A percentile compares a stretch with the other conserved stretches of the same genome.
These are phyloP conservation scores for Gila orcuttii DNA, from an alignment of 2,113 vertebrate species.

Conservation along the genomic window DNA sequence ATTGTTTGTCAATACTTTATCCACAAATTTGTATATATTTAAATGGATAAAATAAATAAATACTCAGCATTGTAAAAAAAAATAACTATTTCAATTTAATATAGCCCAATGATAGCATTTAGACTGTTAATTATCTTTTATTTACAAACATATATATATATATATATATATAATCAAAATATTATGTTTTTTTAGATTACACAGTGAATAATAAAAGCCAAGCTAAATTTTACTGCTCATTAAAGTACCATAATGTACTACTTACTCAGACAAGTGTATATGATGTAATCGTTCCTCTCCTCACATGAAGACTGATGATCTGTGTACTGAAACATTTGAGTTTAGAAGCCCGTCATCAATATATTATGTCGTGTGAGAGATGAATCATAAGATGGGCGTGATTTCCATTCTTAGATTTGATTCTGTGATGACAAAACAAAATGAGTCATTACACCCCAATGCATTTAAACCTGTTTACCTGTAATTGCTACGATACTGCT, in stretches of 20 bases:
- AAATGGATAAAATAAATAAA: too few species aligned
- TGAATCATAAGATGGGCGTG: not conserved
- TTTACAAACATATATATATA: not conserved
- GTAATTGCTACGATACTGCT: too few species aligned
- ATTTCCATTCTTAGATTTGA: not conserved
- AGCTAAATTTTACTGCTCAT: not conserved
- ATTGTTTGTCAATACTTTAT: too few species aligned
- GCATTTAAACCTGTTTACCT: not conserved
- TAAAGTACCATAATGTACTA: not conserved
- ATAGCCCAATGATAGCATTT: not conserved
- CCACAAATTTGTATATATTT: too few species aligned
- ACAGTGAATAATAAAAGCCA: not conserved
- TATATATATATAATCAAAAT: not conserved
- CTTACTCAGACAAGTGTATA: slow-evolving; percentile 30
- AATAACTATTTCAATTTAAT: not conserved
- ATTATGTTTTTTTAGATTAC: not conserved
- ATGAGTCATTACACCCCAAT: not conserved
- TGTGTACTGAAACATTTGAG: not conserved
- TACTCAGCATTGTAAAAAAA: too few species aligned
- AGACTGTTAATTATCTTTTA: not conserved
- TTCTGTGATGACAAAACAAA: not conserved
- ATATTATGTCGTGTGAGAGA: not conserved
- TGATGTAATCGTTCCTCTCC: not conserved
- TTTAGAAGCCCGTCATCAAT: slow-evolving; percentile 8
- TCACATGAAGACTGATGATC: not conserved